Conservation (phyloP, 2,888 invertebrate species). For the Graphium colonna region DNA sequence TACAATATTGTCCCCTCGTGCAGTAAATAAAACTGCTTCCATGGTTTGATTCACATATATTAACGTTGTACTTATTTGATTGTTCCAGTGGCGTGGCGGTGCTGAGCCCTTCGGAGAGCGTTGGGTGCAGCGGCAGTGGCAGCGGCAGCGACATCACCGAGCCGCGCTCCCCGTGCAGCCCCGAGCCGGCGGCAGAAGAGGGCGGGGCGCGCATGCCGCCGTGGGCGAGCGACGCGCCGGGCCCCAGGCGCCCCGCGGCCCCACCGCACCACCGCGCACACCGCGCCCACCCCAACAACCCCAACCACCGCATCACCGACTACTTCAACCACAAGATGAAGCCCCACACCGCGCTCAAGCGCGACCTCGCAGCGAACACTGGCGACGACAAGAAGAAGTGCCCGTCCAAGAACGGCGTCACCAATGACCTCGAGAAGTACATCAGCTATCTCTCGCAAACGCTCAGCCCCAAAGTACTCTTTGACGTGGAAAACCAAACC, state of each 20-base stretch:
- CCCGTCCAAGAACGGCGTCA: slow-evolving; percentile 68
- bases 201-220: slow-evolving; percentile 73
- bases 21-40: too few species aligned
- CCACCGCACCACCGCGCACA: slow-evolving; percentile 62
- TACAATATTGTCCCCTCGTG: too few species aligned
- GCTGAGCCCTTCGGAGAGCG: slow-evolving; percentile 87
- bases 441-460: slow-evolving; percentile 73
- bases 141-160: slow-evolving; percentile 91
- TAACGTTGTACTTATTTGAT: not conserved
- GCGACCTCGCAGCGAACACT: slow-evolving; percentile 56
- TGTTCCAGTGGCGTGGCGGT: slow-evolving; percentile 90
- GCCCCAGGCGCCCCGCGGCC: slow-evolving; percentile 64
- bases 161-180: slow-evolving; percentile 91
- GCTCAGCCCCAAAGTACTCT: slow-evolving; percentile 68
- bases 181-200: slow-evolving; percentile 81
- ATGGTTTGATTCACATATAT: too few species aligned
- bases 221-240: slow-evolving; percentile 72
- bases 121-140: slow-evolving; percentile 85
- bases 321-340: slow-evolving; percentile 92
- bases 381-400: slow-evolving; percentile 69
- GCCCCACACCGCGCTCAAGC: slow-evolving; percentile 79
- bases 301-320: slow-evolving; percentile 88
- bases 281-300: slow-evolving; percentile 51
- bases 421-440: slow-evolving; percentile 72
- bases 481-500: slow-evolving; percentile 63